These are phyloP conservation scores for Dicrostonyx torquatus DNA, from an alignment of 2,797 vertebrate species.

Conservation along the genomic window DNA sequence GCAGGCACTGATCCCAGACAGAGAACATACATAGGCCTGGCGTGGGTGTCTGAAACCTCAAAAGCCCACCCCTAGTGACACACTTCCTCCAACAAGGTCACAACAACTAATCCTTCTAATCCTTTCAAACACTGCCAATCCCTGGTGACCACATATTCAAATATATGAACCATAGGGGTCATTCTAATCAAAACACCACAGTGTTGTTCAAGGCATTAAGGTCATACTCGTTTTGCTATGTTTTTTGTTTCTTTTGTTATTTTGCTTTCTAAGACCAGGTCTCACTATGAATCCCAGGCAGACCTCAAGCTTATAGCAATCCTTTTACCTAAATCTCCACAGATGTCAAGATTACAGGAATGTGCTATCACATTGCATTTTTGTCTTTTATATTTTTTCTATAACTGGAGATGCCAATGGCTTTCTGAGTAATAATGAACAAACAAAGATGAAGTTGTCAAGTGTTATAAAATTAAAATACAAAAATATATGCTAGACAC, in stretches of 20 bases:
- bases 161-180: not conserved
- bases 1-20: not conserved
- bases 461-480: not conserved
- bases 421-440: not conserved
- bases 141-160: not conserved
- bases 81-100: not conserved
- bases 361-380: not conserved
- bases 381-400: not conserved
- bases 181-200: not conserved
- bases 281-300: not conserved
- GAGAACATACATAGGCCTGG: not conserved
- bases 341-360: not conserved
- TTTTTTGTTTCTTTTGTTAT: not conserved
- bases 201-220: not conserved
- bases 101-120: not conserved
- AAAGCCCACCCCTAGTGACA: not conserved
- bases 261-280: not conserved
- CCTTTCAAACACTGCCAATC: not conserved
- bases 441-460: not conserved
- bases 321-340: not conserved
- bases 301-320: not conserved
- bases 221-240: not conserved
- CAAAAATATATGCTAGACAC: not conserved
- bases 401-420: not conserved
- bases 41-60: not conserved